These are phyloP conservation scores for Ancistrus triradiatus DNA, from an alignment of 2,113 vertebrate species.

Conservation along the genomic window DNA sequence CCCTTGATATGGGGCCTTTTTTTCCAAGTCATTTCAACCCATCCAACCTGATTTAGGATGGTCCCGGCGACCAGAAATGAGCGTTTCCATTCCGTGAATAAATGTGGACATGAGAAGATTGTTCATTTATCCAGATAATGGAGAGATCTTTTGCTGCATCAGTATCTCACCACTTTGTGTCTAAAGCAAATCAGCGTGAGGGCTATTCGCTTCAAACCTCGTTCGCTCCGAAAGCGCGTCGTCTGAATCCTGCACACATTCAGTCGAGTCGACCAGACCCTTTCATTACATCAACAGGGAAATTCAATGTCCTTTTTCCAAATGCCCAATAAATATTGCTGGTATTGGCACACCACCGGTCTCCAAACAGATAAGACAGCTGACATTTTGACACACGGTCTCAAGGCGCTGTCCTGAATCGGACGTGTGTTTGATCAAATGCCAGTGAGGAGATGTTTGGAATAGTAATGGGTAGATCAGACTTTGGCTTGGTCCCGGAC, in stretches of 20 bases:
- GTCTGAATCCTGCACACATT: no score
- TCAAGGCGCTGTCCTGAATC: slow-evolving; percentile 39
- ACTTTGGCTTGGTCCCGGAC: slow-evolving; percentile 38
- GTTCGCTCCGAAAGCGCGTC: no score
- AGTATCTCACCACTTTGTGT: slow-evolving; percentile 11
- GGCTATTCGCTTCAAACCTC: no score
- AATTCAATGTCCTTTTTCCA: slow-evolving; percentile 24
- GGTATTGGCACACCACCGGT: slow-evolving; percentile 32
- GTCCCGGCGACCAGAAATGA: slow-evolving; percentile 29
- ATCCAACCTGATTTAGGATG: slow-evolving; percentile 26
- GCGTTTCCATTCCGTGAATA: slow-evolving; percentile 33
- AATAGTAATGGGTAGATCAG: slow-evolving; percentile 48
- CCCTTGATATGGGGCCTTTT: neutral
- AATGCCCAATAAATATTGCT: slow-evolving; percentile 34
- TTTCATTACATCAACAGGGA: neutral
- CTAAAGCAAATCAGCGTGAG: no score
- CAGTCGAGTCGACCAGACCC: neutral
- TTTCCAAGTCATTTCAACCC: slow-evolving; percentile 29
- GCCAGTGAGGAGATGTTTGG: slow-evolving; percentile 39
- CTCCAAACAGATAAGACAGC: slow-evolving; percentile 45
- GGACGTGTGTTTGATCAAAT: slow-evolving; percentile 49
- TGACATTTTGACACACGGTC: slow-evolving; percentile 51
- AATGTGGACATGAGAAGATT: slow-evolving; percentile 28
- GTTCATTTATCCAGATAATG: slow-evolving; percentile 36
- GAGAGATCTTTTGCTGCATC: slow-evolving; percentile 25